Conservation (phyloP, 2,888 invertebrate species). For the Tillus elongatus region DNA sequence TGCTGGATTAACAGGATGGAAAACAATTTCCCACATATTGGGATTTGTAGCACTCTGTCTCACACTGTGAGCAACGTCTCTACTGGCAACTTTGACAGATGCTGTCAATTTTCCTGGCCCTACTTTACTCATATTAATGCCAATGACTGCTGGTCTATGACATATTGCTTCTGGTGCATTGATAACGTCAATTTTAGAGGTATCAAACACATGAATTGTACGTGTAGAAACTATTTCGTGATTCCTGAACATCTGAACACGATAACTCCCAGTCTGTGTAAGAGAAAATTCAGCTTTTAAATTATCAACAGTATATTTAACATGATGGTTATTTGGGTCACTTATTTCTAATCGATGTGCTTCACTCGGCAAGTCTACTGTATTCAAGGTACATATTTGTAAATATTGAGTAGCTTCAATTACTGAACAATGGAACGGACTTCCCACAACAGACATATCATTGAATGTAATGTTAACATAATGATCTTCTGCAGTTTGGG, state of each 20-base stretch:
- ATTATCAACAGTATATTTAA: constrained; percentile 38
- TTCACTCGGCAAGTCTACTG: constrained; percentile 49
- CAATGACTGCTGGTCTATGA: constrained; percentile 72
- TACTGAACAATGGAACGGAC: constrained; percentile 73
- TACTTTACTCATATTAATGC: constrained; percentile 54
- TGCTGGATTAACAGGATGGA: constrained; percentile 79
- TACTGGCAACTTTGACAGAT: constrained; percentile 70
- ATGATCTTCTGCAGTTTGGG: constrained; percentile 81
- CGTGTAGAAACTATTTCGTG: constrained; percentile 36
- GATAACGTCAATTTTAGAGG: constrained; percentile 42
- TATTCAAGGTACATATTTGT: constrained; percentile 55
- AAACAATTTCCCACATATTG: constrained; percentile 71
- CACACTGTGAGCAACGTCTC: constrained; percentile 73
- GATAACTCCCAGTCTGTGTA: constrained; percentile 49
- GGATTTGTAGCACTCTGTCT: constrained; percentile 61
- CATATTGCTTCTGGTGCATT: constrained; percentile 58
- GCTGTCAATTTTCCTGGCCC: constrained; percentile 79
- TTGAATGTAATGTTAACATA: constrained; percentile 92
- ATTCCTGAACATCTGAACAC: constrained; percentile 26
- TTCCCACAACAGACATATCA: constrained; percentile 82
- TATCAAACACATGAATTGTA: constrained; percentile 65
- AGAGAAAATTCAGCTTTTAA: constrained; percentile 44
- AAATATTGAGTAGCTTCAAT: constrained; percentile 62
- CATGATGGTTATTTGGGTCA: constrained; percentile 52
- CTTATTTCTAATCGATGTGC: constrained; percentile 57